Evolutionary conservation across 1,140 invertebrate genomes (phyloP).

Genomic region (Araneus ventricosus): DNA sequence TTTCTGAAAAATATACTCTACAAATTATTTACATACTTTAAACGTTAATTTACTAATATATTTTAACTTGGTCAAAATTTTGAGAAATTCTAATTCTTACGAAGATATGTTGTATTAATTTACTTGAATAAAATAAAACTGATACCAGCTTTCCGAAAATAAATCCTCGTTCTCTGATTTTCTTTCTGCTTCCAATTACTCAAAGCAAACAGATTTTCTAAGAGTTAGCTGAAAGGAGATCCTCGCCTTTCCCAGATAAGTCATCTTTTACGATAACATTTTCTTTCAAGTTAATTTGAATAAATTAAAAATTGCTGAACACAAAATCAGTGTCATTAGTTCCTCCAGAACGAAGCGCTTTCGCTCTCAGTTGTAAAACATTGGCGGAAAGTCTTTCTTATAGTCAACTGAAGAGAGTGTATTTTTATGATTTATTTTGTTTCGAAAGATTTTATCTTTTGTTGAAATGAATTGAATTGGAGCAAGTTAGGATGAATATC

Average conservation of each 20-base stretch:
- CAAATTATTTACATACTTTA: too few relatives aligned
- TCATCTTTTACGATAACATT: constrained; percentile 16
- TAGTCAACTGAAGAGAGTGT: neutral
- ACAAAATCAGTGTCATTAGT: constrained; percentile 59
- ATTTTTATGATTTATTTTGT: constrained; percentile 42
- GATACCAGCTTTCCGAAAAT: neutral
- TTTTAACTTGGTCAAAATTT: too few relatives aligned
- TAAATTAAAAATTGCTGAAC: constrained; percentile 53
- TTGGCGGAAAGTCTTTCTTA: neutral
- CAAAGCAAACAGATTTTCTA: neutral
- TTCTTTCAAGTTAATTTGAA: constrained; percentile 44
- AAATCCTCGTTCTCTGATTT: neutral
- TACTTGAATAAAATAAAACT: too few relatives aligned
- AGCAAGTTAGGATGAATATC: neutral
- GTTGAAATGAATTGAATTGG: constrained; percentile 42
- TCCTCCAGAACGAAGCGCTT: constrained; percentile 4
- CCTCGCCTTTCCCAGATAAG: neutral
- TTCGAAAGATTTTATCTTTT: constrained; percentile 27
- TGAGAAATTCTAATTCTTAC: too few relatives aligned
- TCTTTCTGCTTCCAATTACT: neutral
- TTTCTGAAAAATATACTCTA: too few relatives aligned
- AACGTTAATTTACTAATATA: too few relatives aligned
- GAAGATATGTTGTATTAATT: too few relatives aligned
- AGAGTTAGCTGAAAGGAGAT: neutral
- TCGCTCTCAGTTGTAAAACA: neutral